phyloP scores from a whole-genome alignment of 1,140 invertebrate species.

The Eupristina koningsbergeri region DNA sequence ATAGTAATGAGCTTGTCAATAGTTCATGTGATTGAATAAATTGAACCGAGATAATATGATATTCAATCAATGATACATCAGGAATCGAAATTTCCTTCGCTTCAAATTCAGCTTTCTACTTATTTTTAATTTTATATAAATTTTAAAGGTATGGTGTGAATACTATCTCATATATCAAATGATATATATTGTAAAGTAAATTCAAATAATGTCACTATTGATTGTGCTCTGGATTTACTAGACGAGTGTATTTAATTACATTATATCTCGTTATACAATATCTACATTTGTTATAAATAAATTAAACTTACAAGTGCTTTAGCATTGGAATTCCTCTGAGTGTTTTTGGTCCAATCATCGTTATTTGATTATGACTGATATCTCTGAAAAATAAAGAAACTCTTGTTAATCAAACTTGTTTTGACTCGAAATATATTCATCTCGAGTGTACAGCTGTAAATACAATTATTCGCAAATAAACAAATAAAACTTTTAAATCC shows the following conservation, averaged over 20 bases:
- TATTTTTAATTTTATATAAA: neutral
- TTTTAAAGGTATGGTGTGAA: neutral
- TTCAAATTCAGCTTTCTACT: neutral
- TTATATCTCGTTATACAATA: neutral
- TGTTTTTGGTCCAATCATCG: conserved; percentile 89
- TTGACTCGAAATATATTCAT: neutral
- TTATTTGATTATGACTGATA: conserved; percentile 92
- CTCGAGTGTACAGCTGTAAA: neutral
- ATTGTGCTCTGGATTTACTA: neutral
- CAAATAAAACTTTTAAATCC: neutral
- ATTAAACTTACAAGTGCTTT: conserved; percentile 82
- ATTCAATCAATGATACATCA: neutral
- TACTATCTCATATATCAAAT: neutral
- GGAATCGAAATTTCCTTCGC: neutral
- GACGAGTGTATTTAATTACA: neutral
- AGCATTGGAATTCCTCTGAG: conserved; percentile 87
- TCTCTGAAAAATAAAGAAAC: conserved; percentile 80
- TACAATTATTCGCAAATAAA: neutral
- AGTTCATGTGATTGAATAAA: neutral
- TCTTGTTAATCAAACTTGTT: neutral
- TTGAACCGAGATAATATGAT: conserved; percentile 16
- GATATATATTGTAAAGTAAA: neutral
- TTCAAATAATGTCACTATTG: neutral
- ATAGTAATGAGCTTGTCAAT: conserved; percentile 24
- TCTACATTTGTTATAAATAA: neutral